These are phyloP conservation scores for Synodontis membranacea DNA, from an alignment of 2,113 vertebrate genomes.

Conservation along the genomic window DNA sequence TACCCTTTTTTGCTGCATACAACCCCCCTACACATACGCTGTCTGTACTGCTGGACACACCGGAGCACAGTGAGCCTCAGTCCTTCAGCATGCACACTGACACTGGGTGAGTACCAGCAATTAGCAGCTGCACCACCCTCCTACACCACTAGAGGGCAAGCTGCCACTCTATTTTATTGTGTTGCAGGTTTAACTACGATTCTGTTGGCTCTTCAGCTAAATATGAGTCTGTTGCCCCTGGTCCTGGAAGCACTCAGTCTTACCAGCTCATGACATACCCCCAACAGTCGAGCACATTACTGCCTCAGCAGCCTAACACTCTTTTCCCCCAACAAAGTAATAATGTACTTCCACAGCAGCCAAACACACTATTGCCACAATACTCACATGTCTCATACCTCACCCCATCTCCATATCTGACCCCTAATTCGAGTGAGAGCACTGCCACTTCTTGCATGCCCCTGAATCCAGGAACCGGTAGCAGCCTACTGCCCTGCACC, in stretches of 20 bases:
- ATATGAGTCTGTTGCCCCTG: slow-evolving; percentile 66
- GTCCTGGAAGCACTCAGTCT: slow-evolving; percentile 63
- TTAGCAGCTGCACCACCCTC: background rate
- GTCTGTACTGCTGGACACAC: slow-evolving; percentile 54
- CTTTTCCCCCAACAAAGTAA: slow-evolving; percentile 33
- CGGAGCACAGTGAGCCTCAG: slow-evolving; percentile 60
- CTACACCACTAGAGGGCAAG: slow-evolving; percentile 26
- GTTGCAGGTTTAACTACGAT: slow-evolving; percentile 66
- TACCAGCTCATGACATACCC: slow-evolving; percentile 64
- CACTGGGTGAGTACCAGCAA: slow-evolving; percentile 65
- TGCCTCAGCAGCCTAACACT: slow-evolving; percentile 52
- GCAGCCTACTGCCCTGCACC: slow-evolving; percentile 66
- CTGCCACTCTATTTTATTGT: slow-evolving; percentile 12
- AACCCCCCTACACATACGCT: slow-evolving; percentile 44
- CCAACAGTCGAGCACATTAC: slow-evolving; percentile 31
- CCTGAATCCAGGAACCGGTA: slow-evolving; percentile 63
- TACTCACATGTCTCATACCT: slow-evolving; percentile 71
- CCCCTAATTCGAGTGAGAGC: slow-evolving; percentile 68
- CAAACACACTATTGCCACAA: slow-evolving; percentile 56
- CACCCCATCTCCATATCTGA: slow-evolving; percentile 69
- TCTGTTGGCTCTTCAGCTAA: slow-evolving; percentile 60
- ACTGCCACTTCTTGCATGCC: slow-evolving; percentile 69
- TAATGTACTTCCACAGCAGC: slow-evolving; percentile 41
- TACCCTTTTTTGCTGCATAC: slow-evolving; percentile 68
- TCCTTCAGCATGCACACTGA: slow-evolving; percentile 67